A percentile compares a stretch with the other conserved stretches of the same genome.
phyloP scores from a whole-genome alignment of 2,113 vertebrate genomes.

The Nycticebus coucang region DNA sequence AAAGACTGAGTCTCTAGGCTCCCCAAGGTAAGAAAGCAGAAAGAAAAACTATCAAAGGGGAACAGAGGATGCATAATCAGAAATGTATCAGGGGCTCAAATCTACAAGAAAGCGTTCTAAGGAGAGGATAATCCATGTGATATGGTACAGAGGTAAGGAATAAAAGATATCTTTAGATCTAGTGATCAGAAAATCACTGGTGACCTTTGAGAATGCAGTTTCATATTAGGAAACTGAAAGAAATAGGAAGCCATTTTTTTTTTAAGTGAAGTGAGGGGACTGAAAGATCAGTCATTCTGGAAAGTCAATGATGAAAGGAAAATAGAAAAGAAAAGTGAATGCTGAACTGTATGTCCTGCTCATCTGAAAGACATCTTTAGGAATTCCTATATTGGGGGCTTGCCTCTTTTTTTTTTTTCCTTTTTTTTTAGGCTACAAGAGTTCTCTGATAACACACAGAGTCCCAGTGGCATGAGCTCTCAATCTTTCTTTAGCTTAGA shows the following conservation, averaged over 20 bases:
- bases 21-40: slow-evolving; percentile 53
- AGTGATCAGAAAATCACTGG: slow-evolving; percentile 57
- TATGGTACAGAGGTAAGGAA: slow-evolving; percentile 42
- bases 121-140: slow-evolving; percentile 50
- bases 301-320: neutral
- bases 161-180: slow-evolving; percentile 57
- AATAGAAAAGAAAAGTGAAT: neutral
- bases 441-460: neutral
- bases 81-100: slow-evolving; percentile 55
- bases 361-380: neutral
- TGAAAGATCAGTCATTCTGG: neutral
- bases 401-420: neutral
- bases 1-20: slow-evolving; percentile 61
- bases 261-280: neutral
- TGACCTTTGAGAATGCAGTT: slow-evolving; percentile 51
- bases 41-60: slow-evolving; percentile 61
- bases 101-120: slow-evolving; percentile 66
- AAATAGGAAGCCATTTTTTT: neutral
- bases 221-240: neutral
- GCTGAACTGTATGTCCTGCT: neutral
- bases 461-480: neutral
- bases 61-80: slow-evolving; percentile 54
- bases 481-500: slow-evolving; percentile 10
- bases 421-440: neutral
- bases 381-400: neutral